A percentile compares a stretch with the other conserved stretches of the same genome.
phyloP scores from a whole-genome alignment of 1,140 invertebrate genomes.

The Hylaeus anthracinus region DNA sequence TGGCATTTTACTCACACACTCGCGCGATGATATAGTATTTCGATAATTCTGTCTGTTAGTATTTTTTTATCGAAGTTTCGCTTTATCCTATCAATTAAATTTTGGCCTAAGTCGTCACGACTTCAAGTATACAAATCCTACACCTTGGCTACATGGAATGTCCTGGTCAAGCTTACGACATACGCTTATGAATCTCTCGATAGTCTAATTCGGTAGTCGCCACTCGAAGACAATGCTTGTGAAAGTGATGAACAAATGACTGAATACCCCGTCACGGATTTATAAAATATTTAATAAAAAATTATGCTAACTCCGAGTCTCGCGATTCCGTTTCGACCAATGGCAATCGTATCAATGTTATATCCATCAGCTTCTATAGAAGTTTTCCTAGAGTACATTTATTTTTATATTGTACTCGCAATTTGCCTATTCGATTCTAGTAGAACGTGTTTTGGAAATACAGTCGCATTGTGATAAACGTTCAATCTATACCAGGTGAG shows the following conservation, averaged over 20 bases:
- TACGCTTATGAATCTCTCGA: constrained; percentile 20
- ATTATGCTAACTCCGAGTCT: not conserved
- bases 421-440: not conserved
- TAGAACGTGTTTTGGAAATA: not conserved
- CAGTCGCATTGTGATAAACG: not conserved
- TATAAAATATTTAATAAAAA: constrained; percentile 1
- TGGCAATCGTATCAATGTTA: not conserved
- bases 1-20: not conserved
- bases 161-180: constrained; percentile 29
- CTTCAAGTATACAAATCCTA: constrained; percentile 38
- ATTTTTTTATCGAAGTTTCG: not conserved
- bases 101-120: constrained; percentile 49
- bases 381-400: not conserved
- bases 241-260: not conserved
- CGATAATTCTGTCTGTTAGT: not conserved
- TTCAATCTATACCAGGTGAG: constrained; percentile 17
- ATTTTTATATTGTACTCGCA: constrained; percentile 15
- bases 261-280: not conserved
- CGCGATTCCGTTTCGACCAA: not conserved
- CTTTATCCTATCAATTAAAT: not conserved
- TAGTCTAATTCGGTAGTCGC: constrained; percentile 22
- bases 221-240: not conserved
- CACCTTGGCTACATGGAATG: constrained; percentile 37
- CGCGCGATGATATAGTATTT: not conserved
- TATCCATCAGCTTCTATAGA: not conserved